Evolutionary conservation across 37 sponge, comb jelly and placozoan species (phyloP).

Genomic region (Cliona cf. orientalis): DNA sequence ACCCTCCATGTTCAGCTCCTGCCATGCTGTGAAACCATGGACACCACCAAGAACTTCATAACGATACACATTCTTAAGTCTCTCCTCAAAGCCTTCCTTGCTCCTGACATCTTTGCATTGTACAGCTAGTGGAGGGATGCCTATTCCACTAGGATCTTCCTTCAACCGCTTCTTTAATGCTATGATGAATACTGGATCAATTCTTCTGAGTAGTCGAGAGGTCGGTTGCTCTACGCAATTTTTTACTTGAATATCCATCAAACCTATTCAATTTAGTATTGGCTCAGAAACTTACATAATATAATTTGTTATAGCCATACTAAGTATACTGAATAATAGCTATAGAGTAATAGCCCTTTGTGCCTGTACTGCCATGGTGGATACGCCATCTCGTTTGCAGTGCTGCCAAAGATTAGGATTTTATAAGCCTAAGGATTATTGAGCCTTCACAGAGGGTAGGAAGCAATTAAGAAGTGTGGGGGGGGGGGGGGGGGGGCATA

Average conservation of each 20-base stretch:
- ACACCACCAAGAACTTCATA: constrained; percentile 55
- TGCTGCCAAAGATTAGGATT: no score
- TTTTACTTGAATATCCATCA: constrained; percentile 1
- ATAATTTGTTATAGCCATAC: not conserved
- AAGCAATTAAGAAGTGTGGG: no score
- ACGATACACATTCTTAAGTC: constrained; percentile 31
- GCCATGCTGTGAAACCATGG: constrained; percentile 33
- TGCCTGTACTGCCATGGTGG: no score
- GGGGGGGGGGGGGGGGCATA: no score
- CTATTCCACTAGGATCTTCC: constrained; percentile 53
- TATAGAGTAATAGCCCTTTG: no score
- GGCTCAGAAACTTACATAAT: not conserved
- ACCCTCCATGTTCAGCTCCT: constrained; percentile 20
- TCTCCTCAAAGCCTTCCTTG: constrained; percentile 16
- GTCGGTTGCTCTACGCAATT: constrained; percentile 8
- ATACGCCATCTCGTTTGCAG: no score
- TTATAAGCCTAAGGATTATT: no score
- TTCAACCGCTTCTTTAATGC: constrained; percentile 18
- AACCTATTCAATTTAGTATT: not conserved
- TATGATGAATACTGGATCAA: constrained; percentile 29
- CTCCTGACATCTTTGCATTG: constrained; percentile 32
- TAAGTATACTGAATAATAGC: no score
- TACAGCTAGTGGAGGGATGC: constrained; percentile 60
- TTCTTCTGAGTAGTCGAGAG: constrained; percentile 20
- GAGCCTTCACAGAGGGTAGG: no score